Evolutionary conservation across 2,888 invertebrate genomes (phyloP).

Genomic region (Caenorhabditis becei): DNA sequence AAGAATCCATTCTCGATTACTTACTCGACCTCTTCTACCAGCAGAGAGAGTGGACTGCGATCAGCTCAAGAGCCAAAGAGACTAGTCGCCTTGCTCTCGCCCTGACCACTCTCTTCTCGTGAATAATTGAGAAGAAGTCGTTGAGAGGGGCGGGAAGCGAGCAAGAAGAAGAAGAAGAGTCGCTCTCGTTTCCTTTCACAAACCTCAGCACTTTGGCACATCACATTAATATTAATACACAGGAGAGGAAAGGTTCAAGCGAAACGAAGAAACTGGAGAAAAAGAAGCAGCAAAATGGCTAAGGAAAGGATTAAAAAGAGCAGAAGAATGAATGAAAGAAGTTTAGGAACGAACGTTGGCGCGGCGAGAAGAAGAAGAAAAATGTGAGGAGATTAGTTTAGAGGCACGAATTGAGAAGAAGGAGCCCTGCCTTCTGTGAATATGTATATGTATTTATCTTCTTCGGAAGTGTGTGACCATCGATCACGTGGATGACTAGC

Average conservation of each 20-base stretch:
- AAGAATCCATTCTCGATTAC: conserved; percentile 12
- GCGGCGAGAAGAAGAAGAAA: conserved; percentile 40
- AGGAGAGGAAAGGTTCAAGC: neutral
- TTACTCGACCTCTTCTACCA: conserved; percentile 19
- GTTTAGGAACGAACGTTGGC: conserved; percentile 37
- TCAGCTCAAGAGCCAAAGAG: conserved; percentile 22
- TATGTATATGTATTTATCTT: conserved; percentile 12
- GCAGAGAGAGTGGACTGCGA: conserved; percentile 26
- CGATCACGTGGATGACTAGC: conserved; percentile 9
- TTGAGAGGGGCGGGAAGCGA: conserved; percentile 19
- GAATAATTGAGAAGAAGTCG: conserved; percentile 60
- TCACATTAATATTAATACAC: conserved; percentile 55
- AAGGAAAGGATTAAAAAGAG: conserved; percentile 13
- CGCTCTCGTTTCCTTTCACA: conserved; percentile 28
- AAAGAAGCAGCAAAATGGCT: neutral
- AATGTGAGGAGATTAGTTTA: conserved; percentile 32
- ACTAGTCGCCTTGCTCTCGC: conserved; percentile 27
- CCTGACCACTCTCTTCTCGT: conserved; percentile 54
- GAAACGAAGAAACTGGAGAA: neutral
- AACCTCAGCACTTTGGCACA: conserved; percentile 52
- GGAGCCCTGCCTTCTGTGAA: conserved; percentile 6
- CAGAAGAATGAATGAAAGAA: conserved; percentile 11
- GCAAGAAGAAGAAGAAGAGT: conserved; percentile 31
- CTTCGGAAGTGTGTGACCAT: conserved; percentile 24
- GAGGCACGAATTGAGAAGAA: conserved; percentile 17